Conservation (phyloP, 2,888 invertebrate species). For the Amiota mariae region DNA sequence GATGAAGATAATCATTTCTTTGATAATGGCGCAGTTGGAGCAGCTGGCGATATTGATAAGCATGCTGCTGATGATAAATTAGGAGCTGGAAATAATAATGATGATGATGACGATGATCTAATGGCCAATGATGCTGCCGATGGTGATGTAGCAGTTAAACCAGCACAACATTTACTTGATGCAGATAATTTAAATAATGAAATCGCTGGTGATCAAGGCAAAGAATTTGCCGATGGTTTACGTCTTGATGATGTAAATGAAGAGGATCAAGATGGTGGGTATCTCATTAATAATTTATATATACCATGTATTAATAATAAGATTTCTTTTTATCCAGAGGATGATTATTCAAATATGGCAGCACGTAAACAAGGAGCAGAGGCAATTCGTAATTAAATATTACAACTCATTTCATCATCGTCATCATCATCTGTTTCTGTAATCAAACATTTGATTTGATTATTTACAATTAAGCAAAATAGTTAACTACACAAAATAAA, state of each 20-base stretch:
- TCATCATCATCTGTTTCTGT: too few relatives aligned
- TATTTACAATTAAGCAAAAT: too few relatives aligned
- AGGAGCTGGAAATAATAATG: conserved; percentile 40
- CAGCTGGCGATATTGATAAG: conserved; percentile 36
- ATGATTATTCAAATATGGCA: conserved; percentile 75
- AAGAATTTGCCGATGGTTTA: conserved; percentile 71
- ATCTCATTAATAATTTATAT: not conserved
- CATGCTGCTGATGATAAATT: conserved; percentile 27
- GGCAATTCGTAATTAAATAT: conserved; percentile 74
- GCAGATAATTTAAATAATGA: conserved; percentile 74
- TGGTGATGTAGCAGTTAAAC: conserved; percentile 62
- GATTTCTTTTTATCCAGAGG: conserved; percentile 66
- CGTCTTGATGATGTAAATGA: conserved; percentile 72
- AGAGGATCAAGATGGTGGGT: conserved; percentile 75
- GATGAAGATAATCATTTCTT: conserved; percentile 66
- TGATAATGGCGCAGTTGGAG: conserved; percentile 53
- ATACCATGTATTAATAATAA: not conserved
- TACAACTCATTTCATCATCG: not conserved
- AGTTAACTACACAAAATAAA: too few relatives aligned
- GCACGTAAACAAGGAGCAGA: conserved; percentile 74
- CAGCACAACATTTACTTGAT: conserved; percentile 63
- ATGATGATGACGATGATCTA: conserved; percentile 62
- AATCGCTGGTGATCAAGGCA: conserved; percentile 74
- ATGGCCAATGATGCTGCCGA: conserved; percentile 47
- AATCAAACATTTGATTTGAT: too few relatives aligned